Evolutionary conservation across 2,888 invertebrate species (phyloP), one percentile per base, ranked within the genome.

Genomic region (Halictus ligatus): DNA sequence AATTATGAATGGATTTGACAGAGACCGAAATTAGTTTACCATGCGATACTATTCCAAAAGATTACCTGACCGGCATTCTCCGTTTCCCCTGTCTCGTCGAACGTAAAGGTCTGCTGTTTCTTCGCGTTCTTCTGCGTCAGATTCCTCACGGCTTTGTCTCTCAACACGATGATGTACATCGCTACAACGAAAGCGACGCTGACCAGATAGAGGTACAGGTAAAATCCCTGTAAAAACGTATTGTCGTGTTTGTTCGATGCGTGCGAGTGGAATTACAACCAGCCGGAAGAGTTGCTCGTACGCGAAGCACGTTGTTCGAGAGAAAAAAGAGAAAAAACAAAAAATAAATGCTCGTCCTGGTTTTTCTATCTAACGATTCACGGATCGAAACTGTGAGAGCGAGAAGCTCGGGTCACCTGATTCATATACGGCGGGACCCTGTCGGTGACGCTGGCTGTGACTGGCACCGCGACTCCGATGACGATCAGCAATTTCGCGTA

Each of bases 401-500:
- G 12, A 71, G 13, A 46, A 48, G 18, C 43, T 58, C 72, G 76
- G n/a, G 12, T 67, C 60, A 97, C 97, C 96, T 97, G 97, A 94
- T 98, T 98, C 93, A 97, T 97, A 82, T 97, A 96, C 50, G 97
- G 96, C 29, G 97, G 97, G 43, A 98, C 97, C 91, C 97, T 97
- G 75, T 97, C 96, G 6, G 98, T 97, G 87, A 98, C 97, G 77
- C 98, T 97, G 96, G 98, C 98, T 5, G 98, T 98, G 85, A 98
- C 97, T 5, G 98, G 98, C 92, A 99, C 97, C 25, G 98, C 98
- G 64, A 98, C 96, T 29, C 94, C 94, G 72, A 94, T 90, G 8
- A 98, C 97, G 21, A 98, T 98, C 83, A 99, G 95, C 21, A 98
- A 96, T 94, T 98, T 98, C 80, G 97, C 98, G 95, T 98, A 99